A percentile compares a stretch with the other conserved stretches of the same genome.
Conservation (phyloP, 2,797 vertebrate species). For the Cyprinodon diabolis region DNA sequence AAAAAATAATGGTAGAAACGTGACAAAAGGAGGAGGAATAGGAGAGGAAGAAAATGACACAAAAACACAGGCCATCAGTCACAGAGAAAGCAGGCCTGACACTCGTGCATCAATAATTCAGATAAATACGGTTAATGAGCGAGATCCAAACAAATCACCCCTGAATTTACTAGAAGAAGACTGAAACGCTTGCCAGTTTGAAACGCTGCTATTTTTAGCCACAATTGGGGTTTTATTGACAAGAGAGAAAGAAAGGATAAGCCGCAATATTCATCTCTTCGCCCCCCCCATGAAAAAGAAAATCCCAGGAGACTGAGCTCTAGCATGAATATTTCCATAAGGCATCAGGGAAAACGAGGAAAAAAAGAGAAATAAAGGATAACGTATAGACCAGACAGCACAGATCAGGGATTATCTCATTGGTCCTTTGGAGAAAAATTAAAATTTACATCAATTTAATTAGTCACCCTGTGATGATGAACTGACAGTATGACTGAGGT, state of each 20-base stretch:
- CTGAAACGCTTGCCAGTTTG: slow-evolving; percentile 50
- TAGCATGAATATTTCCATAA: background rate
- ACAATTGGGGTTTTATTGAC: slow-evolving; percentile 41
- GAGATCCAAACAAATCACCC: slow-evolving; percentile 72
- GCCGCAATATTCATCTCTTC: slow-evolving; percentile 22
- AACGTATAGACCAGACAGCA: too few relatives aligned
- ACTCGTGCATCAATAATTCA: slow-evolving; percentile 75
- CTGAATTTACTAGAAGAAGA: slow-evolving; percentile 62
- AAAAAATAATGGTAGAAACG: slow-evolving; percentile 58
- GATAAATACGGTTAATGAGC: slow-evolving; percentile 73
- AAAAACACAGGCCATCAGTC: slow-evolving; percentile 66
- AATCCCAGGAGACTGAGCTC: slow-evolving; percentile 8
- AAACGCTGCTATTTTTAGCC: slow-evolving; percentile 37
- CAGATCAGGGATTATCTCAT: too few relatives aligned
- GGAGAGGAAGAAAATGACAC: slow-evolving; percentile 59
- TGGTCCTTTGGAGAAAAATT: background rate
- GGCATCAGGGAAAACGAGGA: background rate
- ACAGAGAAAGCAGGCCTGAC: slow-evolving; percentile 66
- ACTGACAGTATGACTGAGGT: too few relatives aligned
- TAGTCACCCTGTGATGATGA: background rate
- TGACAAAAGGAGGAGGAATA: slow-evolving; percentile 50
- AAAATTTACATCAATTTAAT: background rate
- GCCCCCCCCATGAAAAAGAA: slow-evolving; percentile 5
- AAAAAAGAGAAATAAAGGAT: background rate
- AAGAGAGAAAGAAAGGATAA: slow-evolving; percentile 2